Base-by-base conservation (phyloP, 2,113 vertebrate species). In the Terrapene triunguis region DNA sequence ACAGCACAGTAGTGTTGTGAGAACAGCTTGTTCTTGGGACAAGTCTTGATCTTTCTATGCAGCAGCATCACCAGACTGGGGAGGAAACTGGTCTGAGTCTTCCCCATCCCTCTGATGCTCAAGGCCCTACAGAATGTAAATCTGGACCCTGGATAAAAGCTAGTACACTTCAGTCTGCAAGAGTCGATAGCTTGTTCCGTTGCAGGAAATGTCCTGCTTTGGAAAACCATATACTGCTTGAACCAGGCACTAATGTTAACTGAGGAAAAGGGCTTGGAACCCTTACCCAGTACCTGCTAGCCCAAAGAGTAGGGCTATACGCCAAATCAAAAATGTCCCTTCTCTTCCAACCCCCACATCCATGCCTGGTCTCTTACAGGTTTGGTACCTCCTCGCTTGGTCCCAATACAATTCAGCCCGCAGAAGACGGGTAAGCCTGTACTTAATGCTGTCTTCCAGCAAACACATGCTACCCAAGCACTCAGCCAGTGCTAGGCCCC, bases 231-330 rank as follows among this genome's bases (percentile, higher is more conserved):
- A 17, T 8, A 17, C 32, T 65, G 32, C n/a, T 42, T 74, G 38
- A 74, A 6, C n/a, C n/a, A 42, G 38, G 72, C 38, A 10, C 19
- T 74, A 42, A 74, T 74, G 17, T 22, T 74, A 42, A 25, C 6
- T 25, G 9, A 74, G 38, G 72, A 44, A 24, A n/a, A 74, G 38
- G 72, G 5, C 22, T 74, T 38, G 62, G 32, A 65, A 65, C 0
- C 78, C 90, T 96, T 96, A 93, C 83, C 86, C 53, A 38, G 96
- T 92, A 94, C 85, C 95, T 93, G 93, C 88, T 87, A 89, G 87
- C 85, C 90, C 92, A 95, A 91, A 90, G 87, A 74, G 85, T 83
- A 90, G 97, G 95, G 94, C 94, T 94, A 81, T 9, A 89, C 93
- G 94, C 96, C 96, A 94, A 79, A 32, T 85, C 80, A 85, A 92